phyloP scores from a whole-genome alignment of 1,140 invertebrate genomes.

The Lordiphosa clarofinis region DNA sequence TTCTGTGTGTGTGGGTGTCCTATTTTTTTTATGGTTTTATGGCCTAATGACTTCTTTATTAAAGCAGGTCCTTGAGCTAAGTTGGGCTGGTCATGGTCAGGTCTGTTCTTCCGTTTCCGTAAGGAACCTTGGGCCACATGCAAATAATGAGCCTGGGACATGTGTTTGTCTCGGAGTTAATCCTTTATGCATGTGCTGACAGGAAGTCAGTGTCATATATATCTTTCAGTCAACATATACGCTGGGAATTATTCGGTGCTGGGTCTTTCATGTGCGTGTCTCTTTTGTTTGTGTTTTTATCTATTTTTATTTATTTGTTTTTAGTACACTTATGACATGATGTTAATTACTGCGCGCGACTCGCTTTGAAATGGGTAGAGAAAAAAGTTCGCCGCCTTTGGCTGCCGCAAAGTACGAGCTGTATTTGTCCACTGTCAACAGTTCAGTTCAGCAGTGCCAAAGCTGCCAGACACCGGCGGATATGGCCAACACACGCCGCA shows the following conservation, averaged over 20 bases:
- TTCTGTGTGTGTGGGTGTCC: constrained; percentile 8
- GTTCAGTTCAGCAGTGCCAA: constrained; percentile 36
- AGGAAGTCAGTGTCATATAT: constrained; percentile 67
- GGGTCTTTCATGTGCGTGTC: constrained; percentile 60
- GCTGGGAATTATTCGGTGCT: constrained; percentile 67
- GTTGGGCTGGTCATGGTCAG: neutral
- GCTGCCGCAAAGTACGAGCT: neutral
- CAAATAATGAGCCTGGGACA: constrained; percentile 45
- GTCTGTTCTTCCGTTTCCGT: constrained; percentile 54
- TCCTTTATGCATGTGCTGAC: constrained; percentile 66
- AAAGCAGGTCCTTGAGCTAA: constrained; percentile 59
- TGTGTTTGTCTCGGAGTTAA: constrained; percentile 46
- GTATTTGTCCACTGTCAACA: constrained; percentile 40
- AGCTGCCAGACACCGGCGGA: constrained; percentile 24
- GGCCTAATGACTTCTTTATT: constrained; percentile 72
- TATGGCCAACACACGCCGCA: constrained; percentile 22
- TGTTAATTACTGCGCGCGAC: constrained; percentile 69
- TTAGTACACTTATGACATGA: constrained; percentile 74
- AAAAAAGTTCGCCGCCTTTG: constrained; percentile 26
- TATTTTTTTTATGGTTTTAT: constrained; percentile 65
- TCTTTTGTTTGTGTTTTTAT: constrained; percentile 44
- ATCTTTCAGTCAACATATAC: constrained; percentile 29
- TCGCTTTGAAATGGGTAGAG: constrained; percentile 16
- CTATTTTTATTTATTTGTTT: constrained; percentile 70
- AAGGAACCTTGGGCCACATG: constrained; percentile 20